These are phyloP conservation scores for Odontesthes bonariensis DNA, from an alignment of 2,113 vertebrate genomes.

Conservation along the genomic window DNA sequence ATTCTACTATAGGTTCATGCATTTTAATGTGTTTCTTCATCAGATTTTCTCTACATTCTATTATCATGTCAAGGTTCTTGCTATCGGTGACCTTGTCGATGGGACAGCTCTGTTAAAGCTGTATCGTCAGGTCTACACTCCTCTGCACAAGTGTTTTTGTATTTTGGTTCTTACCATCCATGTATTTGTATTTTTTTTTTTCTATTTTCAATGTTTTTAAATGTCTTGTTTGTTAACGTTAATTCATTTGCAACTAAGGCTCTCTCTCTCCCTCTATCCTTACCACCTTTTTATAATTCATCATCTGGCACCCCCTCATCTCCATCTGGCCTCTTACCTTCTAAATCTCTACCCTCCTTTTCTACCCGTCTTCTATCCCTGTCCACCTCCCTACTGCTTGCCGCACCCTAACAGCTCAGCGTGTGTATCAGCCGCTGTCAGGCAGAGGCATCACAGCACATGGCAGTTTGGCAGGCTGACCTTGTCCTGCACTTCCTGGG, in stretches of 20 bases:
- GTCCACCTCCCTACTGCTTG: slow-evolving; percentile 6
- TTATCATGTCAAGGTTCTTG: slow-evolving; percentile 33
- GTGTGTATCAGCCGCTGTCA: slow-evolving; percentile 57
- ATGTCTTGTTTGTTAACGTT: neutral
- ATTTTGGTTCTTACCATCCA: slow-evolving; percentile 13
- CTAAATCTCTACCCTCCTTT: slow-evolving; percentile 6
- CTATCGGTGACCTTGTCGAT: slow-evolving; percentile 44
- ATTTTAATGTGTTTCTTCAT: slow-evolving; percentile 32
- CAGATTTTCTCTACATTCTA: slow-evolving; percentile 10
- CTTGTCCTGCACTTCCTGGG: slow-evolving; percentile 71
- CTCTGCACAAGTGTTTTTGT: neutral
- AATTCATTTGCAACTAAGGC: neutral
- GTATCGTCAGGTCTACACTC: neutral
- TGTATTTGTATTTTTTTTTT: slow-evolving; percentile 5
- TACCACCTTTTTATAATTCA: slow-evolving; percentile 1
- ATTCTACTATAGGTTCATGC: slow-evolving; percentile 1
- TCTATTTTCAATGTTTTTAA: slow-evolving; percentile 7
- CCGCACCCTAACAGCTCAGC: slow-evolving; percentile 37
- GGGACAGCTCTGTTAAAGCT: slow-evolving; percentile 15
- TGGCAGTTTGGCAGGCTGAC: slow-evolving; percentile 68
- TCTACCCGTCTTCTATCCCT: slow-evolving; percentile 8
- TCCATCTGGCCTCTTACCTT: neutral
- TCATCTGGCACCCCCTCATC: slow-evolving; percentile 6
- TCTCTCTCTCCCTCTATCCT: neutral
- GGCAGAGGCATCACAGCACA: slow-evolving; percentile 60